These are phyloP conservation scores for Doryteuthis pealeii DNA, from an alignment of 1,140 invertebrate species.

Conservation along the genomic window DNA sequence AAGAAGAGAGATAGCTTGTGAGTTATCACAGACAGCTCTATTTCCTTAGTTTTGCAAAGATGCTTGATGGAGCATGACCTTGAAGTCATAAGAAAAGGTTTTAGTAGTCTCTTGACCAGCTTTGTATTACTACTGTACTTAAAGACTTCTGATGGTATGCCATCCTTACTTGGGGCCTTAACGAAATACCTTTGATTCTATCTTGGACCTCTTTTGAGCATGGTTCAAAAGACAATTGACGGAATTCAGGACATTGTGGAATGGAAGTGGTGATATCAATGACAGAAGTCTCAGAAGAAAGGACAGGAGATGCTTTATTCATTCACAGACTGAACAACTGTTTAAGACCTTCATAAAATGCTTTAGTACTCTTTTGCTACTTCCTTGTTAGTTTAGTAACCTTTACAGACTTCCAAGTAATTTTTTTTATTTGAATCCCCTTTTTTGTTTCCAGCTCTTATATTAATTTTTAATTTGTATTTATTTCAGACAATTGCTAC, in stretches of 20 bases:
- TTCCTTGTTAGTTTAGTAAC: not conserved
- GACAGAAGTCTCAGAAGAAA: not conserved
- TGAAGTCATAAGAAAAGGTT: not conserved
- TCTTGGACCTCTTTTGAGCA: not conserved
- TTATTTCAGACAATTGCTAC: constrained; percentile 74
- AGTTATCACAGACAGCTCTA: not conserved
- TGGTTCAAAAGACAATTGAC: not conserved
- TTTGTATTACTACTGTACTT: constrained; percentile 60
- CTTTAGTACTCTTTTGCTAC: not conserved
- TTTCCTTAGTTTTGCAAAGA: not conserved
- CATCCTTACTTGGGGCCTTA: not conserved
- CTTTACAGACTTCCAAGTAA: too few species aligned
- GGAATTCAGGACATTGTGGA: not conserved
- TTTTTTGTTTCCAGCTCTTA: too few species aligned
- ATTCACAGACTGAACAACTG: not conserved
- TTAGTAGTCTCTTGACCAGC: not conserved
- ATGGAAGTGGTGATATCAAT: not conserved
- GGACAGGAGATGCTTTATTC: not conserved
- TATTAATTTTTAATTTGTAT: too few species aligned
- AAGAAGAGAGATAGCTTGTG: not conserved
- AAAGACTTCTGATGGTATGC: constrained; percentile 38
- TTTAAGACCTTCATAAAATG: not conserved
- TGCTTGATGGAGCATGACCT: not conserved
- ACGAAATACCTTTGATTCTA: not conserved
- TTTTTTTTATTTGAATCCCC: too few species aligned